Evolutionary conservation across 2,888 invertebrate genomes (phyloP).

Genomic region (Mesochorus sp.): DNA sequence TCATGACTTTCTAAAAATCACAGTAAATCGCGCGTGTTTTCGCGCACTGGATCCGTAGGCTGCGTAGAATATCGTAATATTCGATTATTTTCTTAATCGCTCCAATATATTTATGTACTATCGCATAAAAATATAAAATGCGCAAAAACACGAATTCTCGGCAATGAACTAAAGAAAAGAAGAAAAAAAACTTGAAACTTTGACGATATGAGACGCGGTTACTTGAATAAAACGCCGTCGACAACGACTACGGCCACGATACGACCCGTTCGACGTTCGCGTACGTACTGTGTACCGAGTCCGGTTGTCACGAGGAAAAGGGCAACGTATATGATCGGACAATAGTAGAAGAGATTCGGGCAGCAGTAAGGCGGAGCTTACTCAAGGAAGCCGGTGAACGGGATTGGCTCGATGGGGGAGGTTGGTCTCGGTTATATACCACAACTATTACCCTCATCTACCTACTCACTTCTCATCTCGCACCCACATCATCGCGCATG

Average conservation of each 20-base stretch:
- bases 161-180: not conserved
- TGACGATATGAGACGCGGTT: not conserved
- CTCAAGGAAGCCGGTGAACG: constrained; percentile 62
- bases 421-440: constrained; percentile 61
- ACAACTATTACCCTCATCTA: constrained; percentile 30
- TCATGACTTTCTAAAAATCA: not conserved
- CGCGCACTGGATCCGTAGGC: constrained; percentile 22
- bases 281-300: constrained; percentile 74
- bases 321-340: constrained; percentile 68
- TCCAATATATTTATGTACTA: not conserved
- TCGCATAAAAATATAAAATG: not conserved
- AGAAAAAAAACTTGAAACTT: not conserved
- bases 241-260: constrained; percentile 65
- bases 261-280: constrained; percentile 76
- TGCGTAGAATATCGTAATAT: not conserved
- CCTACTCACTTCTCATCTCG: constrained; percentile 15
- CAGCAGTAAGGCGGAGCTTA: constrained; percentile 65
- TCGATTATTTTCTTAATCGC: not conserved
- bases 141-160: not conserved
- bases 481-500: too few species aligned
- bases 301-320: constrained; percentile 78
- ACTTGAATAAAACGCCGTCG: constrained; percentile 33
- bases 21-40: constrained; percentile 10
- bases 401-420: constrained; percentile 70
- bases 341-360: constrained; percentile 44